A percentile compares a stretch with the other conserved stretches of the same genome.
Conservation (phyloP, 2,113 vertebrate genomes). For the Channa argus region DNA sequence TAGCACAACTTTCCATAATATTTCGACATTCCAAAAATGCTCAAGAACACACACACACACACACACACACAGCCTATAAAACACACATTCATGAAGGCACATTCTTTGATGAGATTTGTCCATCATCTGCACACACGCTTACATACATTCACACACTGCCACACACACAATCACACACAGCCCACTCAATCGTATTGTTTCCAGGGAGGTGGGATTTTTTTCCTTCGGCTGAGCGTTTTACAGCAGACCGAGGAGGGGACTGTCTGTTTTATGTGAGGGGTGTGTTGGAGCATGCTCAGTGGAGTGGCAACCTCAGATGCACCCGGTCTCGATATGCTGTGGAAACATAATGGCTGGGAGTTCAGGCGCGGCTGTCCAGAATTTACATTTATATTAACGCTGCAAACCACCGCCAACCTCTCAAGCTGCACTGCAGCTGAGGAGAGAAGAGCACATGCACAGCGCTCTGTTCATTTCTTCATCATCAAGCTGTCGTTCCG, state of each 20-base stretch:
- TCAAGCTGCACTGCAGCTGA: constrained; percentile 52
- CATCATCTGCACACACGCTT: background rate
- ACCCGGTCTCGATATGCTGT: constrained; percentile 39
- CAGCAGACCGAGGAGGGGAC: constrained; percentile 17
- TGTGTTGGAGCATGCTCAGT: constrained; percentile 56
- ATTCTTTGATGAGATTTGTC: background rate
- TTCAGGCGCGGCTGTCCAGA: constrained; percentile 55
- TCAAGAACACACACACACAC: background rate
- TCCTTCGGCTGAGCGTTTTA: constrained; percentile 11
- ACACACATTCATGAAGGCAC: constrained; percentile 14
- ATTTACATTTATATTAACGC: constrained; percentile 74
- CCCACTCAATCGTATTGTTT: constrained; percentile 57
- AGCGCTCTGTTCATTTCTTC: constrained; percentile 36
- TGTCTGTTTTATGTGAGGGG: constrained; percentile 51
- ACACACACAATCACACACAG: constrained; percentile 11
- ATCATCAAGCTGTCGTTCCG: constrained; percentile 37
- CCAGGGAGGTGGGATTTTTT: constrained; percentile 41
- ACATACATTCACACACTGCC: background rate
- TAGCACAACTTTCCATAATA: too few relatives aligned
- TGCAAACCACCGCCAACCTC: constrained; percentile 2
- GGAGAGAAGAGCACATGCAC: constrained; percentile 13
- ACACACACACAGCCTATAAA: constrained; percentile 39
- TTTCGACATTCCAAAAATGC: too few relatives aligned
- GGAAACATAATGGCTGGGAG: constrained; percentile 56
- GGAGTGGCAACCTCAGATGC: constrained; percentile 67